phyloP scores from a whole-genome alignment of 2,888 invertebrate species.

The Nudaria mundana region DNA sequence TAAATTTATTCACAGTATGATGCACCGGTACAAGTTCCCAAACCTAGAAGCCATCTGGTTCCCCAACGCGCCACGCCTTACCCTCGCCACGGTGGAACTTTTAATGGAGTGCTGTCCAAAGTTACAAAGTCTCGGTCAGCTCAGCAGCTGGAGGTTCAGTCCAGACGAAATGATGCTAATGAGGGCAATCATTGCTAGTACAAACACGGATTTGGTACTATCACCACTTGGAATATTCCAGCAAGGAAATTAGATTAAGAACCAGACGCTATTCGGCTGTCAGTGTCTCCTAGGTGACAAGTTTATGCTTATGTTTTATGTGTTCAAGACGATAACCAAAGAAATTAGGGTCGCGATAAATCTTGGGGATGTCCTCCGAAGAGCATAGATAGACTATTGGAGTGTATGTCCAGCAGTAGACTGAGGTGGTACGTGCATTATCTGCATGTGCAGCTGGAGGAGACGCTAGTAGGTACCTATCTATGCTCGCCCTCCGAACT shows the following conservation, averaged over 20 bases:
- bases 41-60: conserved; percentile 86
- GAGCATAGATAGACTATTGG: no score
- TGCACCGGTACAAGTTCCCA: conserved; percentile 83
- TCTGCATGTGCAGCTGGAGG: no score
- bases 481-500: no score
- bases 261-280: no score
- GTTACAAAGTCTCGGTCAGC: conserved; percentile 83
- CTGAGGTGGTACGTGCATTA: no score
- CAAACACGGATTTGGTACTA: conserved; percentile 84
- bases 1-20: conserved; percentile 82
- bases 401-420: no score
- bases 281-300: no score
- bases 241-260: conserved; percentile 46
- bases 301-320: no score
- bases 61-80: conserved; percentile 84
- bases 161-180: conserved; percentile 85
- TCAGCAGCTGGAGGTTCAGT: conserved; percentile 85
- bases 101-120: conserved; percentile 86
- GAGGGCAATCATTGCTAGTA: conserved; percentile 83
- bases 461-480: no score
- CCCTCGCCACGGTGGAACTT: conserved; percentile 82
- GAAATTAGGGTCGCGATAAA: no score
- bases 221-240: conserved; percentile 82
- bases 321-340: no score
- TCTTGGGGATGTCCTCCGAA: no score